Evolutionary conservation across 2,797 vertebrate species (phyloP).

Genomic region (Notolabrus celidotus): DNA sequence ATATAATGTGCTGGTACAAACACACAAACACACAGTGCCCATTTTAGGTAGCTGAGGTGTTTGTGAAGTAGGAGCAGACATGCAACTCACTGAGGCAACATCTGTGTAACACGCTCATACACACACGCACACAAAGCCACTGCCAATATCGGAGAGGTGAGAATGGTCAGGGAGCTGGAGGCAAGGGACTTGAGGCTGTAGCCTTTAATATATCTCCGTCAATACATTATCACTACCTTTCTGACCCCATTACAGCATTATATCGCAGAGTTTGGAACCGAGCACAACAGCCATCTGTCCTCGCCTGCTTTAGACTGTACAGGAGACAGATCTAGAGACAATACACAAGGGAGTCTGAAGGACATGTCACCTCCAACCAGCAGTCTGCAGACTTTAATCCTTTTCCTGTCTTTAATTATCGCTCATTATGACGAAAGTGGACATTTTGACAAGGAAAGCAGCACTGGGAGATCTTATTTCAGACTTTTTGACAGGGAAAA

Average conservation of each 20-base stretch:
- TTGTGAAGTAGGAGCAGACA: not conserved
- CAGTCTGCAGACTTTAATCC: not conserved
- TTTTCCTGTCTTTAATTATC: constrained; percentile 30
- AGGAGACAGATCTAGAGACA: constrained; percentile 45
- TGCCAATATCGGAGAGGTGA: constrained; percentile 47
- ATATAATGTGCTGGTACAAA: not conserved
- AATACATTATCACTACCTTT: constrained; percentile 40
- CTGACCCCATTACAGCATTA: not conserved
- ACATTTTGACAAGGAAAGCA: constrained; percentile 43
- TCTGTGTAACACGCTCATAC: constrained; percentile 19
- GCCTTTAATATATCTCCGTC: constrained; percentile 60
- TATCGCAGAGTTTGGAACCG: constrained; percentile 13
- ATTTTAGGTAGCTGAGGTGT: not conserved
- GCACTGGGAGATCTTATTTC: not conserved
- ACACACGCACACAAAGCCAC: constrained; percentile 6
- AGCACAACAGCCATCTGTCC: constrained; percentile 48
- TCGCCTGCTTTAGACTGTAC: constrained; percentile 21
- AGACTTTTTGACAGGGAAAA: constrained; percentile 23
- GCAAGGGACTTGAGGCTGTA: constrained; percentile 28
- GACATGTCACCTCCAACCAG: not conserved
- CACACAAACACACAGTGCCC: not conserved
- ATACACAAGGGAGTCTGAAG: constrained; percentile 1
- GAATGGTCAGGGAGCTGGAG: constrained; percentile 9
- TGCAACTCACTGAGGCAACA: not conserved
- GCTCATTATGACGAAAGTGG: constrained; percentile 1